Conservation (phyloP, 2,888 invertebrate genomes). For the Ethmia dodecea region DNA sequence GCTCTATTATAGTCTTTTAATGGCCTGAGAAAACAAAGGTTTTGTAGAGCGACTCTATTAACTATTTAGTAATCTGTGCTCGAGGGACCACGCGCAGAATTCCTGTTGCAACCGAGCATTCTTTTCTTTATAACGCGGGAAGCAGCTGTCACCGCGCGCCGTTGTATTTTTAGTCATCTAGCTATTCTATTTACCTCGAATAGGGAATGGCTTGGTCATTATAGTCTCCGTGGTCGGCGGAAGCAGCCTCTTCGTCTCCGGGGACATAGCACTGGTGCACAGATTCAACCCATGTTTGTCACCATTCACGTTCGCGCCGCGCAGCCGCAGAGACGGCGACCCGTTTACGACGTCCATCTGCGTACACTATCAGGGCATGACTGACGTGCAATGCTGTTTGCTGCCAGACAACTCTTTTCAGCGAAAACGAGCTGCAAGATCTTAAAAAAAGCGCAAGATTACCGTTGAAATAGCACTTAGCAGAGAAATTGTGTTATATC, state of each 20-base stretch:
- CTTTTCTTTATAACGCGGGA: constrained; percentile 20
- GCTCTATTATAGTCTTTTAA: no score
- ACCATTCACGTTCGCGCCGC: constrained; percentile 58
- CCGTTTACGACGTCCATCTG: constrained; percentile 64
- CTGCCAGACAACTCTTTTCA: no score
- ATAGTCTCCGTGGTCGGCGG: constrained; percentile 91
- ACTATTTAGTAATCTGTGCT: constrained; percentile 13
- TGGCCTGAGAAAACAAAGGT: no score
- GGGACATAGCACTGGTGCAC: constrained; percentile 85
- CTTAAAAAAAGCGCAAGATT: no score
- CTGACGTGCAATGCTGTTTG: no score
- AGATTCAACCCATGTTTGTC: constrained; percentile 74
- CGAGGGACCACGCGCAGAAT: constrained; percentile 12
- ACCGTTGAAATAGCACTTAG: no score
- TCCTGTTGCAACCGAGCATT: constrained; percentile 15
- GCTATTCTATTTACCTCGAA: constrained; percentile 80
- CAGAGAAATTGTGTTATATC: no score
- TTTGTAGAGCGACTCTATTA: no score
- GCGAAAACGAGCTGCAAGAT: no score
- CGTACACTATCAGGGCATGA: constrained; percentile 57
- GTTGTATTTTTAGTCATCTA: constrained; percentile 43
- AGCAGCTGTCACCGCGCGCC: constrained; percentile 32
- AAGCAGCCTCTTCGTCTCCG: constrained; percentile 80
- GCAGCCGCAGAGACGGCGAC: constrained; percentile 67
- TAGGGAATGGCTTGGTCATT: constrained; percentile 93